Conservation (phyloP, 2,113 vertebrate species). For the Leptobrachium leishanense region DNA sequence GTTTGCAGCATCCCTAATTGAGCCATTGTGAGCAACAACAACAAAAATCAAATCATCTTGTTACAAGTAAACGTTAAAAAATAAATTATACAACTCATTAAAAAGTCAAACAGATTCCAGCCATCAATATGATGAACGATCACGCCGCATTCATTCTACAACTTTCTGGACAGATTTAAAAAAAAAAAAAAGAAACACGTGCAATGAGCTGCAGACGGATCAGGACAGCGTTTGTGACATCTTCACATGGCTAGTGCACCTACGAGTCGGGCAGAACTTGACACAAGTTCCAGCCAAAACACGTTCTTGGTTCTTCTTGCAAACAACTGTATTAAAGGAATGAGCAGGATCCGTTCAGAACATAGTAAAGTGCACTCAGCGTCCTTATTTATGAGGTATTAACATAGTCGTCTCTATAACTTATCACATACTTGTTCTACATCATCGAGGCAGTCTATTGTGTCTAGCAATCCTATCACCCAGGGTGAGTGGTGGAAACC, state of each 20-base stretch:
- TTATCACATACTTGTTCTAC: neutral
- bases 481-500: neutral
- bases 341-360: conserved; percentile 6
- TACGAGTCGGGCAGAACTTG: neutral
- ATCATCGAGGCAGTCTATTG: neutral
- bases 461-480: neutral
- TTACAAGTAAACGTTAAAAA: conserved; percentile 1
- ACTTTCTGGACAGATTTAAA: neutral
- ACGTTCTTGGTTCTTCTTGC: neutral
- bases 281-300: neutral
- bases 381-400: conserved; percentile 18
- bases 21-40: neutral
- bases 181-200: neutral
- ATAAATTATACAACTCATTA: conserved; percentile 20
- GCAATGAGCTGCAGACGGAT: neutral
- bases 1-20: neutral
- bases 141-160: conserved; percentile 30
- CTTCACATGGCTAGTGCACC: neutral
- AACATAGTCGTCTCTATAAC: neutral
- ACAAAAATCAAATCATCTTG: neutral
- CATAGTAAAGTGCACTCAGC: conserved; percentile 49
- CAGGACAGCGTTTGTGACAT: neutral
- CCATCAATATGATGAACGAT: conserved; percentile 67
- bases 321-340: conserved; percentile 3
- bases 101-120: conserved; percentile 43